These are phyloP conservation scores for Corythoichthys haematopterus DNA, from an alignment of 2,113 vertebrate genomes.

Conservation along the genomic window DNA sequence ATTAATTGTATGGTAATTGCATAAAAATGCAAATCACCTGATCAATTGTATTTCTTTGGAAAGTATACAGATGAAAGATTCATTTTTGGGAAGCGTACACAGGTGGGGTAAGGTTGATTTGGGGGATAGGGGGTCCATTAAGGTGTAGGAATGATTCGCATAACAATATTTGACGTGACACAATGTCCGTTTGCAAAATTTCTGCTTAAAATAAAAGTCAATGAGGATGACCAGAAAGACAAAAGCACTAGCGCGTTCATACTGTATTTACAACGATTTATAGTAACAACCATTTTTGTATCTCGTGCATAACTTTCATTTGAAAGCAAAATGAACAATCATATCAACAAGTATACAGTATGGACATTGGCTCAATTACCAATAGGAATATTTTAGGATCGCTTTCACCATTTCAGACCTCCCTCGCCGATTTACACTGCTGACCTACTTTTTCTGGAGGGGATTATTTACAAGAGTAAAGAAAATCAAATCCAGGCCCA, in stretches of 20 bases:
- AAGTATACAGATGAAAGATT: too few relatives aligned
- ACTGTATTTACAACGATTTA: constrained; percentile 43
- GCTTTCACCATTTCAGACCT: constrained; percentile 6
- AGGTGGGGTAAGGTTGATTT: too few relatives aligned
- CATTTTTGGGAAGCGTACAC: too few relatives aligned
- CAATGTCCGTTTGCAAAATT: not conserved
- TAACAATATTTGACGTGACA: not conserved
- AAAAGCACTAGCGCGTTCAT: constrained; percentile 21
- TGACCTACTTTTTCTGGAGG: too few relatives aligned
- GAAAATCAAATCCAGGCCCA: constrained; percentile 14
- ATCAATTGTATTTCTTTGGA: too few relatives aligned
- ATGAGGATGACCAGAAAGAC: constrained; percentile 16
- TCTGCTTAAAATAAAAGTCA: too few relatives aligned
- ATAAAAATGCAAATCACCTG: not conserved
- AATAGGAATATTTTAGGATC: constrained; percentile 8
- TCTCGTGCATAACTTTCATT: constrained; percentile 33
- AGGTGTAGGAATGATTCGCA: too few relatives aligned
- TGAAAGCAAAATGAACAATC: constrained; percentile 13
- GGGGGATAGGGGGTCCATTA: too few relatives aligned
- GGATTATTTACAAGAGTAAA: constrained; percentile 38
- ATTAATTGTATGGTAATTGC: not conserved
- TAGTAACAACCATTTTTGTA: constrained; percentile 41
- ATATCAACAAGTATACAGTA: constrained; percentile 5
- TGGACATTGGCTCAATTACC: constrained; percentile 18
- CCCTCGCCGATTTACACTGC: too few relatives aligned